Evolutionary conservation across 30 jellyfish, hydroid and myxozoan species (phyloP), one percentile per base, ranked within the genome.

Genomic region (Calvadosia cruxmelitensis): DNA sequence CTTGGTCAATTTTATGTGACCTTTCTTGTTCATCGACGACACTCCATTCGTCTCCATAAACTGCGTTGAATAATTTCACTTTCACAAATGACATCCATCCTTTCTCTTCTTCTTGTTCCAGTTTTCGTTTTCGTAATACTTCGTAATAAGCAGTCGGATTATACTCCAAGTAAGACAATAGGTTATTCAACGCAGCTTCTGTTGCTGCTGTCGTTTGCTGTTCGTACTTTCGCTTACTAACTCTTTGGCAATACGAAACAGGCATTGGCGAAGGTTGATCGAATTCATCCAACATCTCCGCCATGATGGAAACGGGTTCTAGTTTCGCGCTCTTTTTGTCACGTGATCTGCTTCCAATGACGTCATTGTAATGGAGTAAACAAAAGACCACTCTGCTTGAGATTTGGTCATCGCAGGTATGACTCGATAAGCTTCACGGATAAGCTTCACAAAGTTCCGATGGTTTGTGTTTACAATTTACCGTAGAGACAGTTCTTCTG

Each of bases 231-330:
- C 33, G 76, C 49, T 27, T 28, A 13, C 84, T 34, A 28, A 86
- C 64, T 53, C 96, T 74, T 27, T 70, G 36, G 79, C 96, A 86
- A 50, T 70, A 75, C n/a, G 92, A 52, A 16, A 80, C 74, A n/a
- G 82, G 70, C 67, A 83, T 66, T 0, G 96, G 96, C n/a, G 96
- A 86, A 1, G 93, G 84, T 15, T 86, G 88, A 49, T 86, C 96
- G 53, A 53, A 86, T 32, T 81, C 94, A 1, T 82, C 96, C 33
- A 78, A 63, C 57, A 70, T 25, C 34, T 79, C 96, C 33, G 96
- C 81, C 96, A 86, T 86, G 28, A 5, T 27, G 27, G n/a, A n/a
- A n/a, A n/a, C n/a, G n/a, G n/a, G n/a, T n/a, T n/a, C n/a, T n/a
- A n/a, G n/a, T n/a, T n/a, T n/a, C n/a, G n/a, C n/a, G n/a, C n/a